These are phyloP conservation scores for Melieria picta DNA, from an alignment of 2,888 invertebrate species.

Conservation along the genomic window DNA sequence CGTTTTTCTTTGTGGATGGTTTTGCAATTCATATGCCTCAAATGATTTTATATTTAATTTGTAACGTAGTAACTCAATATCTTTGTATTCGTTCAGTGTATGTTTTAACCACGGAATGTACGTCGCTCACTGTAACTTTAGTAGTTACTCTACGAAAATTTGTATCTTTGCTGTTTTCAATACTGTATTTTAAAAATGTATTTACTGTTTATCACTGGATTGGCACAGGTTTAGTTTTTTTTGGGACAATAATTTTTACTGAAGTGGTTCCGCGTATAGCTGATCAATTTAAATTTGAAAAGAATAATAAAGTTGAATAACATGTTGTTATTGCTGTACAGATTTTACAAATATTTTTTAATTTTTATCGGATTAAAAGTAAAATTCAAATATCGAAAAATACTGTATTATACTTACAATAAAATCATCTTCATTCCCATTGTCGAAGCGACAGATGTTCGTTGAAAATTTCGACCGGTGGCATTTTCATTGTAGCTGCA, in stretches of 20 bases:
- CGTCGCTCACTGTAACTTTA: constrained; percentile 93
- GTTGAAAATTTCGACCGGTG: too few species aligned
- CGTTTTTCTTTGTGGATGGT: constrained; percentile 70
- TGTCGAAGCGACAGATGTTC: too few species aligned
- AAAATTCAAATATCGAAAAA: too few species aligned
- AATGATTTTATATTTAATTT: constrained; percentile 79
- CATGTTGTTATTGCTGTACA: too few species aligned
- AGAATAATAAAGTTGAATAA: constrained; percentile 6
- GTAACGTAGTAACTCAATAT: constrained; percentile 90
- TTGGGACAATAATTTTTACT: constrained; percentile 92
- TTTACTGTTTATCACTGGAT: constrained; percentile 93
- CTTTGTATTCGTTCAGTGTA: constrained; percentile 96
- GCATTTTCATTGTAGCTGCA: too few species aligned
- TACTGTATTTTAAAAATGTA: constrained; percentile 90
- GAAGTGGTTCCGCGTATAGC: constrained; percentile 71
- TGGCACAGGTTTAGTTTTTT: constrained; percentile 89
- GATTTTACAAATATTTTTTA: too few species aligned
- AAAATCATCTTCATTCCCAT: too few species aligned
- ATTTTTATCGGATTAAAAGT: too few species aligned
- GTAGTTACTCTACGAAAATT: constrained; percentile 97
- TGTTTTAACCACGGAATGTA: constrained; percentile 90
- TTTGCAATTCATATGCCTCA: constrained; percentile 72
- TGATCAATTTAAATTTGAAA: constrained; percentile 6
- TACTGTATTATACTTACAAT: too few species aligned
- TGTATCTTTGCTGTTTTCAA: constrained; percentile 93